phyloP scores from a whole-genome alignment of 2,113 vertebrate species.

The Turdus rufiventris region DNA sequence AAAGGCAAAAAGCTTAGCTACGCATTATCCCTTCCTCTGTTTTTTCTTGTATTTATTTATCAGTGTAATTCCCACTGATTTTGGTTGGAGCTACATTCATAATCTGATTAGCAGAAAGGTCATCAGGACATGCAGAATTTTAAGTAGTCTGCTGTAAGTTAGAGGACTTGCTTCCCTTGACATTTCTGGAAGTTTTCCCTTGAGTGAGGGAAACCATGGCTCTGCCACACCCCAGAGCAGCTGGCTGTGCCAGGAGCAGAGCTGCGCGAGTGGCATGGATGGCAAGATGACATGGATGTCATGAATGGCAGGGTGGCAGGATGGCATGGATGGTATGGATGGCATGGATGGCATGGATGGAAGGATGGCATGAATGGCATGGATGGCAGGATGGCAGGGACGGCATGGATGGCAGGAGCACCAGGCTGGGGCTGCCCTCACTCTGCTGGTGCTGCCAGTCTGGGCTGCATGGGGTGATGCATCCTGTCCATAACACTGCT shows the following conservation, averaged over 20 bases:
- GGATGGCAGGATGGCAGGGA: too few relatives aligned
- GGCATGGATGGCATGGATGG: too few relatives aligned
- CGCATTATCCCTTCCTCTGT: not conserved
- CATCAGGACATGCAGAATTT: not conserved
- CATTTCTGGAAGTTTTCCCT: not conserved
- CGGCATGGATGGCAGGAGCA: too few relatives aligned
- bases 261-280: too few relatives aligned
- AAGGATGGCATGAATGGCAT: too few relatives aligned
- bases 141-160: not conserved
- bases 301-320: too few relatives aligned
- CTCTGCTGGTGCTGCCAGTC: not conserved
- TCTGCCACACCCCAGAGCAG: not conserved
- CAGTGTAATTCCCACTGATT: not conserved
- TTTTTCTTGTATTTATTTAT: not conserved
- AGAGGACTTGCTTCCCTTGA: not conserved
- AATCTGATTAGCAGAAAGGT: not conserved
- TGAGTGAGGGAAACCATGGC: not conserved
- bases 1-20: not conserved
- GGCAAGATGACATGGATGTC: too few relatives aligned
- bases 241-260: not conserved
- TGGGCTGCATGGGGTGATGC: not conserved
- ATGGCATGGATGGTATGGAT: too few relatives aligned
- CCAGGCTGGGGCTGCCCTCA: not conserved
- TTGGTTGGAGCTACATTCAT: not conserved
- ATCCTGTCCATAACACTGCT: rapidly evolving